Percentiles rank a stretch among this genome's conserved stretches.
Conservation (phyloP, 2,797 vertebrate genomes). For the Neomorphus geoffroyi region DNA sequence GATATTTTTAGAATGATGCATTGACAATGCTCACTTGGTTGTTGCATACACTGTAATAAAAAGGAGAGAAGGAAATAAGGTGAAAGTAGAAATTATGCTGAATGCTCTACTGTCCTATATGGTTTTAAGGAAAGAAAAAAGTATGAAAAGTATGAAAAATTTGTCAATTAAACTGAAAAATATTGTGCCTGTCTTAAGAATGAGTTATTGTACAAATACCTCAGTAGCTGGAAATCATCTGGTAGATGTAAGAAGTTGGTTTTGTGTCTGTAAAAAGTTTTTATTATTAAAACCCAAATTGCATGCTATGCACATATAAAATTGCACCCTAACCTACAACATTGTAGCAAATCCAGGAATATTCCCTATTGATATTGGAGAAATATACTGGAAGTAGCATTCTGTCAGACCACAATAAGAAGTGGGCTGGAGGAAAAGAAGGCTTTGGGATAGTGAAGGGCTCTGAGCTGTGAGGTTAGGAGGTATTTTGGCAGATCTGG, state of each 20-base stretch:
- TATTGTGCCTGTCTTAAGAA: not conserved
- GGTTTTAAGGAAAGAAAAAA: not conserved
- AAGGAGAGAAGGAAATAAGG: not conserved
- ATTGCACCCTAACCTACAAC: not conserved
- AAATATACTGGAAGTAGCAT: not conserved
- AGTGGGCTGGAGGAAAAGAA: not conserved
- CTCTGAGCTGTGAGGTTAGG: not conserved
- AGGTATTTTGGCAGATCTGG: not conserved
- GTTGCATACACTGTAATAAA: not conserved
- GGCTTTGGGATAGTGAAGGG: not conserved
- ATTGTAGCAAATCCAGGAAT: not conserved
- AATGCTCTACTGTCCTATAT: not conserved
- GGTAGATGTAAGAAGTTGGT: not conserved
- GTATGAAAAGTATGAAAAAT: not conserved
- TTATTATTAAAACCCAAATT: not conserved
- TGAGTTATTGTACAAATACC: not conserved
- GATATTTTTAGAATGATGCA: not conserved
- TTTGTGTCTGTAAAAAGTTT: not conserved
- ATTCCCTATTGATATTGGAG: not conserved
- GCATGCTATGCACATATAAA: not conserved
- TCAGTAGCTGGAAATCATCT: not conserved
- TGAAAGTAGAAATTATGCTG: not conserved
- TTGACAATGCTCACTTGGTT: not conserved
- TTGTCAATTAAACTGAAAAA: not conserved
- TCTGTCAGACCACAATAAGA: not conserved